Percentiles rank a stretch among this genome's conserved stretches.
phyloP scores from a whole-genome alignment of 1,140 invertebrate species.

The Physella acuta region DNA sequence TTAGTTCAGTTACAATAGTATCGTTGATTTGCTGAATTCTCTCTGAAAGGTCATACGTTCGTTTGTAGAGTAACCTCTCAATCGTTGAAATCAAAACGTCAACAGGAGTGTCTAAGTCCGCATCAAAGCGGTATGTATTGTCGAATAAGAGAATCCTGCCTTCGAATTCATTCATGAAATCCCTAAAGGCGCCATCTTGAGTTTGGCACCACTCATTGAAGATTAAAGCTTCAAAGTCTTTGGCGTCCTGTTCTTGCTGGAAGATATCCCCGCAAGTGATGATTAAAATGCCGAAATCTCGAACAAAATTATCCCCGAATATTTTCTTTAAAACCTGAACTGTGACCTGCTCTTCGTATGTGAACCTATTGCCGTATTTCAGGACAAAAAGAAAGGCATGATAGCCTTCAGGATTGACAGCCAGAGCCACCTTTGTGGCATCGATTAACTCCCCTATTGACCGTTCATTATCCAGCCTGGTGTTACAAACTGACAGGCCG shows the following conservation, averaged over 20 bases:
- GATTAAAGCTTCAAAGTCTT: background rate
- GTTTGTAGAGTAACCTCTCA: background rate
- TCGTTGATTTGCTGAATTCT: too few species aligned
- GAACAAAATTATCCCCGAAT: background rate
- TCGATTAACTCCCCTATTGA: background rate
- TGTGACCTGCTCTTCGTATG: background rate
- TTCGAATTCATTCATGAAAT: background rate
- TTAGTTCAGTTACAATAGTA: too few species aligned
- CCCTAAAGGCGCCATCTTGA: background rate
- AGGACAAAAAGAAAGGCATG: background rate
- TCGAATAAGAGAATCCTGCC: background rate
- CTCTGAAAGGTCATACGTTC: background rate
- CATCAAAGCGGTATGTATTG: background rate
- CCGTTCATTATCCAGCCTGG: background rate
- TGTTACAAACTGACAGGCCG: background rate
- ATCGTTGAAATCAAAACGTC: background rate
- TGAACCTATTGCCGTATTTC: background rate
- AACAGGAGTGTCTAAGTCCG: background rate
- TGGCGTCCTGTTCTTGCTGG: background rate
- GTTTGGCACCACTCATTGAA: background rate
- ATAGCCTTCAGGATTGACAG: background rate
- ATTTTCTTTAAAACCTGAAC: background rate
- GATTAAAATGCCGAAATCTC: background rate
- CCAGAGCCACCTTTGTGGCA: background rate
- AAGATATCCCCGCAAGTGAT: background rate